Conservation (phyloP, 2,797 vertebrate species). For the Dipus sagitta region DNA sequence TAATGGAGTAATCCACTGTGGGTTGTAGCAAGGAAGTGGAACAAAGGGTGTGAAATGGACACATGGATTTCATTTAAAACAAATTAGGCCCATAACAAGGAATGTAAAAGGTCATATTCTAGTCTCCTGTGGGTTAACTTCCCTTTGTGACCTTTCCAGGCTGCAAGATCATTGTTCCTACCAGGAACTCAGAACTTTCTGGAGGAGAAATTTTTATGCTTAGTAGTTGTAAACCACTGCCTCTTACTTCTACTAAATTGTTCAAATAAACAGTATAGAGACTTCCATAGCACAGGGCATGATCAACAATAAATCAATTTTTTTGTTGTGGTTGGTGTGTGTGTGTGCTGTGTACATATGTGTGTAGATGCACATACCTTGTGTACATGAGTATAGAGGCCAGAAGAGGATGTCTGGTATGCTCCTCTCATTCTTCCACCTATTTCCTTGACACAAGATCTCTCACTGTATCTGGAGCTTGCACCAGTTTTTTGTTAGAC, state of each 20-base stretch:
- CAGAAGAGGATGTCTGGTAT: too few relatives aligned
- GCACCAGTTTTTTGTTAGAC: too few relatives aligned
- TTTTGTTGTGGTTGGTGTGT: too few relatives aligned
- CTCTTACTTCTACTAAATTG: constrained; percentile 65
- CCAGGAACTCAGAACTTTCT: constrained; percentile 73
- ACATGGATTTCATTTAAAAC: constrained; percentile 89
- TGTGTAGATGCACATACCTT: too few relatives aligned
- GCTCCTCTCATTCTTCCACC: too few relatives aligned
- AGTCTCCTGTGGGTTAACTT: constrained; percentile 82
- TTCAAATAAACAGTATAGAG: neutral
- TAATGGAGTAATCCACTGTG: constrained; percentile 84
- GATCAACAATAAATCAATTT: too few relatives aligned
- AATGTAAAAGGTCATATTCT: constrained; percentile 84
- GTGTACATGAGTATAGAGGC: too few relatives aligned
- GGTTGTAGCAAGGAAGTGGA: constrained; percentile 85
- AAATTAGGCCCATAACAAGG: constrained; percentile 86
- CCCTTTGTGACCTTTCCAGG: constrained; percentile 77
- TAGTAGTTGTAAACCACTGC: constrained; percentile 66
- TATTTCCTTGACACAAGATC: too few relatives aligned
- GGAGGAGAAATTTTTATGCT: constrained; percentile 68
- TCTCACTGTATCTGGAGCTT: too few relatives aligned
- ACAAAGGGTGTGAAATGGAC: constrained; percentile 87
- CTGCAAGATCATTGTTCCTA: constrained; percentile 72
- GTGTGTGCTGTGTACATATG: too few relatives aligned
- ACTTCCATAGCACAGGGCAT: constrained; percentile 45